phyloP scores from a whole-genome alignment of 2,888 invertebrate species.

The Apamea sordens region DNA sequence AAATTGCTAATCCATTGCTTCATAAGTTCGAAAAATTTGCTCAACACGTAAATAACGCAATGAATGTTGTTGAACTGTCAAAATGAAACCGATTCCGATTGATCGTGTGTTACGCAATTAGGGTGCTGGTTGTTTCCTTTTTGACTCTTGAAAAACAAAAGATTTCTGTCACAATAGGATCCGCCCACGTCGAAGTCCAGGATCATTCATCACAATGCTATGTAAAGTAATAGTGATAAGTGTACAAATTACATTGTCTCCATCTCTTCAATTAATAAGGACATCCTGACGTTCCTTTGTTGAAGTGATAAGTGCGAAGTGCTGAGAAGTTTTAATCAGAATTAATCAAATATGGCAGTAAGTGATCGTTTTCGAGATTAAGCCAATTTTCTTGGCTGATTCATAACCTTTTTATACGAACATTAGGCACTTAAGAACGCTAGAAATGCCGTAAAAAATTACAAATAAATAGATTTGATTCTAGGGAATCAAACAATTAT shows the following conservation, averaged over 20 bases:
- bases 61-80: too few species aligned
- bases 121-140: too few species aligned
- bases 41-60: too few species aligned
- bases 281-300: constrained; percentile 67
- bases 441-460: too few species aligned
- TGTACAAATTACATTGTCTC: constrained; percentile 65
- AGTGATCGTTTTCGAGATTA: constrained; percentile 38
- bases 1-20: too few species aligned
- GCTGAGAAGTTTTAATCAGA: constrained; percentile 46
- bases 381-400: constrained; percentile 19
- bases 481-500: too few species aligned
- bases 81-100: too few species aligned
- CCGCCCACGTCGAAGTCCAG: constrained; percentile 12
- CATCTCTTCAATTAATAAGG: constrained; percentile 70
- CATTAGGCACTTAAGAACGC: background rate
- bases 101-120: too few species aligned
- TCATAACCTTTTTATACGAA: constrained; percentile 24
- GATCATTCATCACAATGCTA: constrained; percentile 34
- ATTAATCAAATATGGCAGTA: constrained; percentile 45
- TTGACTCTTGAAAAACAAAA: constrained; percentile 2
- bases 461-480: too few species aligned
- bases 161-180: constrained; percentile 7
- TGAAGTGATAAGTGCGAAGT: constrained; percentile 49
- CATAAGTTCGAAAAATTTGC: too few species aligned
- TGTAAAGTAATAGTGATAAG: constrained; percentile 35